phyloP scores from a whole-genome alignment of 2,113 vertebrate genomes.

The Alosa alosa region DNA sequence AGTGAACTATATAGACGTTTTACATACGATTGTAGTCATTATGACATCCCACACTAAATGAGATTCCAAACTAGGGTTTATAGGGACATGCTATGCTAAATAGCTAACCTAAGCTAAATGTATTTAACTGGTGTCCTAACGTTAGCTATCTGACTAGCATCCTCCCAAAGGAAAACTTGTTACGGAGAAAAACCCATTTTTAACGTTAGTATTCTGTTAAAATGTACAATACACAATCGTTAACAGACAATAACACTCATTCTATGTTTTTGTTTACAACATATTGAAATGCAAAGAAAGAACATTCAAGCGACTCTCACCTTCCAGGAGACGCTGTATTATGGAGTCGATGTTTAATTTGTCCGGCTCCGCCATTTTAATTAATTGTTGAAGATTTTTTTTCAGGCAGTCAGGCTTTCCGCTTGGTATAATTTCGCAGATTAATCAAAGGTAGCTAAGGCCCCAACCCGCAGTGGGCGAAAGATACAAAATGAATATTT shows the following conservation, averaged over 20 bases:
- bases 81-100: neutral
- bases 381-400: constrained; percentile 62
- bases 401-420: constrained; percentile 59
- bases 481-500: constrained; percentile 24
- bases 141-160: neutral
- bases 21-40: neutral
- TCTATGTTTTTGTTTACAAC: neutral
- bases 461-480: constrained; percentile 13
- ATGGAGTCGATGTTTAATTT: constrained; percentile 97
- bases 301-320: constrained; percentile 62
- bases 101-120: neutral
- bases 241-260: neutral
- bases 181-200: neutral
- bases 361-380: constrained; percentile 82
- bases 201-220: neutral
- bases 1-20: neutral
- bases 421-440: constrained; percentile 40
- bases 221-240: neutral
- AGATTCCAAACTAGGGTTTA: neutral
- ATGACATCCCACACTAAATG: neutral
- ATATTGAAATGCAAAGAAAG: neutral
- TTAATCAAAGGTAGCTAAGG: constrained; percentile 29
- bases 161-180: constrained; percentile 2
- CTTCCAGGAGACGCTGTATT: constrained; percentile 93
- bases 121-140: neutral